Base-by-base conservation (phyloP, 2,797 vertebrate species). In the Rhabdophis nuchalis region DNA sequence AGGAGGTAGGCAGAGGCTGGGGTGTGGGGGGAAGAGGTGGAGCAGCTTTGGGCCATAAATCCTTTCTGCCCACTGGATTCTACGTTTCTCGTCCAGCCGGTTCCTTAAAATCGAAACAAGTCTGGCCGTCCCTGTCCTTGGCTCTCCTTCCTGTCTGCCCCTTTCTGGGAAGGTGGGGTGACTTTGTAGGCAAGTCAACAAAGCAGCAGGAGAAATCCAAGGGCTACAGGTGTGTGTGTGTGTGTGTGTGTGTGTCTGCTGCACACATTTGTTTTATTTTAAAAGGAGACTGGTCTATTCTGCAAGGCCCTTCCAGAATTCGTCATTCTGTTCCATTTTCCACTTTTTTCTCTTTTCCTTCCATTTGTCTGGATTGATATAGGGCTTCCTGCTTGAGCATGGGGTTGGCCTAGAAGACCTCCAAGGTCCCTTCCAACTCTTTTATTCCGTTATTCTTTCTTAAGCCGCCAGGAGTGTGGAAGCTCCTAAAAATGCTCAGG, bases 21-120 rank as follows among this genome's bases (percentile, higher is more conserved):
- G 52, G 1, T 2, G 1, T 7, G 72, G 89, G 6, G 32, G 92
- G 60, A 0, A 3, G 1, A 14, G 52, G 89, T 77, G 88, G 93
- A 87, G 90, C 93, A 94, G 94, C 94, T 88, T 36, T 7, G 36
- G 77, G 91, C 91, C 85, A 68, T 93, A 92, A 95, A 96, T 95
- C 95, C 95, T 93, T 95, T 93, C 95, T 94, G 92, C 95, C 93
- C 54, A 2, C 91, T 91, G 95, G 91, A 90, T 92, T 93, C 95
- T 94, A 58, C 93, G 90, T 93, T 94, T 95, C 96, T 94, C 56
- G 94, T 96, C 95, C 91, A 93, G 95, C 95, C 92, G 61, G 96
- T 96, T 96, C 95, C 95, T 96, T 96, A 95, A 96, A 96, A 96
- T 92, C 93, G 96, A 95, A 94, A 61, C 23, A 93, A 90, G 91